Base-by-base conservation (phyloP, 2,113 vertebrate species). In the Dinomys branickii region DNA sequence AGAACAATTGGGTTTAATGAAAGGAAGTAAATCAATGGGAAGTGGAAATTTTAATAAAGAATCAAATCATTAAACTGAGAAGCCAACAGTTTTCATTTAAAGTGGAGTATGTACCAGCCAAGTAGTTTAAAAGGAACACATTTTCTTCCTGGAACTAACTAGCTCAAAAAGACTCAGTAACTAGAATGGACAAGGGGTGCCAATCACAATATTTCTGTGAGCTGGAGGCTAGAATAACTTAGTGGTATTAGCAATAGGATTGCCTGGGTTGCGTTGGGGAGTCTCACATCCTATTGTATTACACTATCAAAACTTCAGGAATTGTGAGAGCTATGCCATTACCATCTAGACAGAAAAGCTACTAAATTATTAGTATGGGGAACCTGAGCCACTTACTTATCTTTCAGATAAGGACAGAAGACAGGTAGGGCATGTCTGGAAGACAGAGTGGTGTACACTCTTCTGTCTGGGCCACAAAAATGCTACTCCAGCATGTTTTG, bases 331-430 rank as follows among this genome's bases (percentile, higher is more conserved):
- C 63, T 85, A 84, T 82, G 81, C 83, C 92, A 97, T 97, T 97
- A 97, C 78, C 82, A 95, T 94, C 92, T 77, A 97, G 93, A 96
- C 81, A 97, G 97, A 97, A 92, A 95, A 88, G 92, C 85, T 97
- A 92, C 92, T 98, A 96, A 98, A 97, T 98, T 97, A 98, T 98
- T 97, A 96, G 95, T 97, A 88, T 95, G 78, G 67, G 73, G 71
- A 97, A 97, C 84, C 94, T 95, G 85, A 97, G 73, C 87, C 94
- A 95, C 47, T 97, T 97, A 96, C 93, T 97, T 96, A 96, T 94
- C 77, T 88, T 95, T 56, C 81, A 91, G 97, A 98, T 97, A 95
- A 91, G 90, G 59, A 91, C 28, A 59, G 77, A 69, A 96, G 97
- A 92, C 92, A 97, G 54, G 85, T 95, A 47, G 92, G 85, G 56